Evolutionary conservation across 2,888 invertebrate species (phyloP).

Genomic region (Cetonia aurata): DNA sequence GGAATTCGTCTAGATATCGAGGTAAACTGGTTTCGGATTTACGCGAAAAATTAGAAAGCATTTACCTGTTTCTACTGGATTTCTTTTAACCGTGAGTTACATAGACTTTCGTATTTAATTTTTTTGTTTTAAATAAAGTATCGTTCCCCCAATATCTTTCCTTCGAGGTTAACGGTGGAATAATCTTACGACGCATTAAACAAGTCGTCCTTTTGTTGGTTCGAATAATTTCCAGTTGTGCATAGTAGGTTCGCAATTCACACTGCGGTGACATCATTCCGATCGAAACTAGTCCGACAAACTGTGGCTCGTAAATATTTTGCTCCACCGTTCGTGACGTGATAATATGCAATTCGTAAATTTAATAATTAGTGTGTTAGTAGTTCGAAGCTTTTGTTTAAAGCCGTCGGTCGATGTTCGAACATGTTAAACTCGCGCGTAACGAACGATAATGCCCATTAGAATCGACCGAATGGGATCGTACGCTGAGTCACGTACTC

Average conservation of each 20-base stretch:
- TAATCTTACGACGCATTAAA: not conserved
- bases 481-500: conserved; percentile 4
- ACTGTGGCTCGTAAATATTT: conserved; percentile 11
- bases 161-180: too few relatives aligned
- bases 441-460: not conserved
- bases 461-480: not conserved
- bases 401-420: too few relatives aligned
- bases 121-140: too few relatives aligned
- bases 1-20: conserved; percentile 9
- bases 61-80: conserved; percentile 24
- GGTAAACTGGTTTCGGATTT: conserved; percentile 30
- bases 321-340: not conserved
- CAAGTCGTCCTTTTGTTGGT: not conserved
- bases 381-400: too few relatives aligned
- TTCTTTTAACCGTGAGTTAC: conserved; percentile 7
- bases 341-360: too few relatives aligned
- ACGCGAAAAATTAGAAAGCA: conserved; percentile 35
- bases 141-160: too few relatives aligned
- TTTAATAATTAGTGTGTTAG: too few relatives aligned
- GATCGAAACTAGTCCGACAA: conserved; percentile 8
- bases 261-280: conserved; percentile 17
- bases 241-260: too few relatives aligned
- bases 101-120: too few relatives aligned
- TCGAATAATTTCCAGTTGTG: too few relatives aligned
- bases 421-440: too few relatives aligned